Evolutionary conservation across 2,113 vertebrate species (phyloP).

Genomic region (Reinhardtius hippoglossoides): DNA sequence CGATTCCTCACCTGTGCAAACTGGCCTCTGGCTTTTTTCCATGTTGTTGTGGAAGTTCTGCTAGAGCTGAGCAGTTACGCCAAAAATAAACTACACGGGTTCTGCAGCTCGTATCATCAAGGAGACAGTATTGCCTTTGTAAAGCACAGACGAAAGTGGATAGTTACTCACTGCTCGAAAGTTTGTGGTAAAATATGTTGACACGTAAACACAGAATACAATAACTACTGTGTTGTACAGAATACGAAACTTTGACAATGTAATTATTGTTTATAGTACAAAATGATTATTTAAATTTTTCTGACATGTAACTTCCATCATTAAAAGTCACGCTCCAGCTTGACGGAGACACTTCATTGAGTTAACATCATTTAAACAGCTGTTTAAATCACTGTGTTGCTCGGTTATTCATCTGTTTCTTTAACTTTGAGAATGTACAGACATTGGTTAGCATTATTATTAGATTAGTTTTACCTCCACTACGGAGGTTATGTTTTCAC

Average conservation of each 20-base stretch:
- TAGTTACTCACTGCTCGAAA: neutral
- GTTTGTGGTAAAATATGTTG: neutral
- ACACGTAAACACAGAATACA: neutral
- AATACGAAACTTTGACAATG: no score
- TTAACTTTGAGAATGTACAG: no score
- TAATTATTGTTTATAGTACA: neutral
- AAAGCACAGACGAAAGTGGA: neutral
- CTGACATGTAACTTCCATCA: neutral
- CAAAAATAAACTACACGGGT: constrained; percentile 4
- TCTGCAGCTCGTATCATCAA: constrained; percentile 8
- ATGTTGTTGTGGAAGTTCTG: constrained; percentile 22
- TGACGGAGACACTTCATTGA: no score
- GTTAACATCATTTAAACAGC: no score
- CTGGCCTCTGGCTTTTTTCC: constrained; percentile 42
- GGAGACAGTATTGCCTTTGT: neutral
- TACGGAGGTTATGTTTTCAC: no score
- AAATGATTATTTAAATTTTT: neutral
- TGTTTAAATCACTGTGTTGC: no score
- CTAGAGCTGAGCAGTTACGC: neutral
- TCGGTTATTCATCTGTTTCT: no score
- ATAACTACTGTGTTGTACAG: neutral
- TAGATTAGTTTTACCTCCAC: no score
- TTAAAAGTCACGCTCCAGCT: neutral
- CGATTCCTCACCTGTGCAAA: constrained; percentile 24
- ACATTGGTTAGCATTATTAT: no score